A percentile compares a stretch with the other conserved stretches of the same genome.
Conservation (phyloP, 2,888 invertebrate species). For the Tetragonisca angustula region DNA sequence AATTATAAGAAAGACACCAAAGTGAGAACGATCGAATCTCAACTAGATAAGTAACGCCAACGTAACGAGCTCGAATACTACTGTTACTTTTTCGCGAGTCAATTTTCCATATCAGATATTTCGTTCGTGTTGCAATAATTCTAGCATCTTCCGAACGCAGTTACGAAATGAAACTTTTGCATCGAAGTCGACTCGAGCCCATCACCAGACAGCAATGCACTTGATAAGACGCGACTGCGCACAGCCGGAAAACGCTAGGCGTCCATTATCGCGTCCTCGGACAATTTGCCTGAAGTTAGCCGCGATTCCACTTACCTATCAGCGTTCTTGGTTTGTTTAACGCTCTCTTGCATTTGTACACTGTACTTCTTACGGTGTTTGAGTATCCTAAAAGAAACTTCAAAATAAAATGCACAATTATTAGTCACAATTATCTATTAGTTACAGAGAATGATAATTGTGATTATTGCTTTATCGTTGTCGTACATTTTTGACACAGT, state of each 20-base stretch:
- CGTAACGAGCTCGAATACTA: not conserved
- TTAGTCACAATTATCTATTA: no score
- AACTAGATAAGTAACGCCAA: accelerated
- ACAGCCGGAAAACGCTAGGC: constrained; percentile 30
- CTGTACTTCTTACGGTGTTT: not conserved
- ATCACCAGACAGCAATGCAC: constrained; percentile 20
- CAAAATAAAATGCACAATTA: not conserved
- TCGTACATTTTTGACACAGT: not conserved
- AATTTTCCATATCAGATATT: not conserved
- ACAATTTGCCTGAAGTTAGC: constrained; percentile 58
- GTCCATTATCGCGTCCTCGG: constrained; percentile 34
- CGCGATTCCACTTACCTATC: constrained; percentile 1
- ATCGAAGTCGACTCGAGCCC: not conserved
- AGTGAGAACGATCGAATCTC: not conserved
- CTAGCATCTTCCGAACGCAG: not conserved
- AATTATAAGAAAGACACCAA: not conserved
- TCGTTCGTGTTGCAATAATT: no score
- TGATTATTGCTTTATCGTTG: not conserved
- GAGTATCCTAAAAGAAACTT: not conserved
- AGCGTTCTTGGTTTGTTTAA: not conserved
- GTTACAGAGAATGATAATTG: not conserved
- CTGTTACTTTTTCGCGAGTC: not conserved
- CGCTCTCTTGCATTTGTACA: not conserved
- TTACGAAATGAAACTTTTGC: not conserved
- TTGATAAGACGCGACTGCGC: constrained; percentile 62